Evolutionary conservation across 2,113 vertebrate genomes (phyloP), one percentile per base, ranked within the genome.

Genomic region (Empidonax alnorum): DNA sequence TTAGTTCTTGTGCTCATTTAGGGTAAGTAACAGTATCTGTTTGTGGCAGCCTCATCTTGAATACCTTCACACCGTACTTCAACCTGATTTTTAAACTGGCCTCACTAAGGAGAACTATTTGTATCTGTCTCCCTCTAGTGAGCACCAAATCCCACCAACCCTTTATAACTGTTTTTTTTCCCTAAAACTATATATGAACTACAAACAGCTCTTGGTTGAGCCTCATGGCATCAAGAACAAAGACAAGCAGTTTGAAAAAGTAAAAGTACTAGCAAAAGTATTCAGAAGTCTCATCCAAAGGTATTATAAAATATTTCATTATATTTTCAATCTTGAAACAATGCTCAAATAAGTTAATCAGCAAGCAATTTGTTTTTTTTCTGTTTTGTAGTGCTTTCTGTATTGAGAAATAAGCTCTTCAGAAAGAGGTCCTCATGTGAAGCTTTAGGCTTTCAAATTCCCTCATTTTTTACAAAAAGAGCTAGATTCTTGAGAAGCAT

Each of bases 111-210:
- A 75, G 94, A 98, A 97, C 93, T 97, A 97, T 96, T 98, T 98
- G 98, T 96, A 94, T 98, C 83, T 98, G 98, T 98, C 98, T 98
- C 98, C 98, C 98, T 96, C 98, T 98, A 98, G 98, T 98, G 98
- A 98, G 94, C 73, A 73, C 52, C 92, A 77, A 92, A 95, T 96
- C 92, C 52, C 56, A 88, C 72, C 21, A 73, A 55, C 47, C 39
- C 44, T 94, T 76, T 62, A 27, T 72, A 79, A 41, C 44, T 50
- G 35, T 14, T 8, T 56, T 53, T 74, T 93, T 86, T 52, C 50
- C 73, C 77, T 79, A 63, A n/a, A 82, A 35, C 27, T 65, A 33
- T 13, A 22, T 13, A 27, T 9, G 22, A 89, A 5, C 41, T 56
- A 79, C 59, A 82, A 93, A 37, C 30, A 84, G 65, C 22, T 72